These are phyloP conservation scores for Nyctalus aviator DNA, from an alignment of 2,797 vertebrate genomes.

Conservation along the genomic window DNA sequence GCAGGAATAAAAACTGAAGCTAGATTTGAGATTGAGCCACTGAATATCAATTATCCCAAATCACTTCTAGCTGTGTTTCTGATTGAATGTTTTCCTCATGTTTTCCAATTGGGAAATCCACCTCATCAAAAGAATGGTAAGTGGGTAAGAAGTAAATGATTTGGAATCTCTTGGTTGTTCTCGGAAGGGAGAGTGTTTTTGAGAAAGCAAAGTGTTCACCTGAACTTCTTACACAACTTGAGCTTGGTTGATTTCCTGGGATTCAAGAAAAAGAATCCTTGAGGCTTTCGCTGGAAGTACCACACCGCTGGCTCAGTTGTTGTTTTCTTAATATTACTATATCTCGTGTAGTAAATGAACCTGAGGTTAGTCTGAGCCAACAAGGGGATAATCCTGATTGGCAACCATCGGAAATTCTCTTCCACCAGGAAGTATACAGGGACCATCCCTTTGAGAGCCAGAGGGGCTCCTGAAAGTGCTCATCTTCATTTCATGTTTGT, in stretches of 20 bases:
- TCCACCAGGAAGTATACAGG: too few relatives aligned
- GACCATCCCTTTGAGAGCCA: neutral
- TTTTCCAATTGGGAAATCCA: constrained; percentile 75
- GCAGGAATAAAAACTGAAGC: constrained; percentile 67
- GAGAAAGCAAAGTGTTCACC: constrained; percentile 27
- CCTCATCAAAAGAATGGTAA: constrained; percentile 59
- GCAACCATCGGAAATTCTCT: neutral
- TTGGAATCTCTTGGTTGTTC: neutral
- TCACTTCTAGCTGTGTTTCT: constrained; percentile 79
- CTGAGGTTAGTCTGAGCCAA: neutral
- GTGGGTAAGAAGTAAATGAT: constrained; percentile 57
- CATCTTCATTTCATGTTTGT: constrained; percentile 61
- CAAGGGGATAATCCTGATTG: neutral
- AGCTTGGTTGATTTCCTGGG: neutral
- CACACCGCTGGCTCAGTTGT: neutral
- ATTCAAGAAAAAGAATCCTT: neutral
- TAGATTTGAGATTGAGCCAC: constrained; percentile 75
- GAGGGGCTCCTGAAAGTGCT: neutral
- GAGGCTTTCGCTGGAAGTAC: neutral
- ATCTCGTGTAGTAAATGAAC: neutral
- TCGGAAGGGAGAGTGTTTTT: constrained; percentile 29
- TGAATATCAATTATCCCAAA: constrained; percentile 84
- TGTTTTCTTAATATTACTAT: neutral
- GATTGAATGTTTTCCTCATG: constrained; percentile 80
- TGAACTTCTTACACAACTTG: constrained; percentile 20